phyloP scores from a whole-genome alignment of 2,888 invertebrate species.

The Ophioninae sp. region DNA sequence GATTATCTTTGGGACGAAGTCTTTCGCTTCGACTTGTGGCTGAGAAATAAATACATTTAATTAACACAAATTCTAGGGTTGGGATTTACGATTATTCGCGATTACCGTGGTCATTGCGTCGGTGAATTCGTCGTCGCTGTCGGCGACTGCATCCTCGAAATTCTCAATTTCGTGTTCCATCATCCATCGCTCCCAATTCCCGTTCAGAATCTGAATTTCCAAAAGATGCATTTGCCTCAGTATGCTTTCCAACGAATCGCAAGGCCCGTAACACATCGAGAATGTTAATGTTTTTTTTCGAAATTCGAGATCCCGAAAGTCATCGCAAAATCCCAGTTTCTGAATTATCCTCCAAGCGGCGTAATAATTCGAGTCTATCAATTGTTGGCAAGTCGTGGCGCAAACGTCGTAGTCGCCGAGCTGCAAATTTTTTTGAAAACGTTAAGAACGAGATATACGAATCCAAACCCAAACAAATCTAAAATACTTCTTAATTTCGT shows the following conservation, averaged over 20 bases:
- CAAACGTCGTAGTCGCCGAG: constrained; percentile 81
- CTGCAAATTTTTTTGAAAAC: constrained; percentile 63
- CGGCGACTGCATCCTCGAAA: constrained; percentile 79
- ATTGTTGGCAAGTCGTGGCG: constrained; percentile 81
- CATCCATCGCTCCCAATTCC: constrained; percentile 74
- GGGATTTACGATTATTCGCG: constrained; percentile 27
- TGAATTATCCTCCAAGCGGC: constrained; percentile 83
- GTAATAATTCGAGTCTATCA: constrained; percentile 82
- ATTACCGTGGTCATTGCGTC: constrained; percentile 84
- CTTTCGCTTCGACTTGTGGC: constrained; percentile 74
- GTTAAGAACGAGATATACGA: neutral
- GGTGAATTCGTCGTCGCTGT: constrained; percentile 83
- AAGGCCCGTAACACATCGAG: constrained; percentile 76
- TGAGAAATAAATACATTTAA: constrained; percentile 56
- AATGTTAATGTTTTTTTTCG: constrained; percentile 76
- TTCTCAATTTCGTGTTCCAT: constrained; percentile 68
- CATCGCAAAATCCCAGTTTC: constrained; percentile 81
- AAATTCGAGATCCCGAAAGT: constrained; percentile 79
- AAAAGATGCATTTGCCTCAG: constrained; percentile 75
- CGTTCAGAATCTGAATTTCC: constrained; percentile 76
- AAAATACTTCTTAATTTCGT: neutral
- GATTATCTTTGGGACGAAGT: constrained; percentile 77
- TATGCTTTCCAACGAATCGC: constrained; percentile 73
- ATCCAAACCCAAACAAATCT: neutral
- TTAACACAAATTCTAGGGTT: constrained; percentile 17